Evolutionary conservation across 2,113 vertebrate genomes (phyloP), one percentile per base, ranked within the genome.

Genomic region (Eulemur macaco): DNA sequence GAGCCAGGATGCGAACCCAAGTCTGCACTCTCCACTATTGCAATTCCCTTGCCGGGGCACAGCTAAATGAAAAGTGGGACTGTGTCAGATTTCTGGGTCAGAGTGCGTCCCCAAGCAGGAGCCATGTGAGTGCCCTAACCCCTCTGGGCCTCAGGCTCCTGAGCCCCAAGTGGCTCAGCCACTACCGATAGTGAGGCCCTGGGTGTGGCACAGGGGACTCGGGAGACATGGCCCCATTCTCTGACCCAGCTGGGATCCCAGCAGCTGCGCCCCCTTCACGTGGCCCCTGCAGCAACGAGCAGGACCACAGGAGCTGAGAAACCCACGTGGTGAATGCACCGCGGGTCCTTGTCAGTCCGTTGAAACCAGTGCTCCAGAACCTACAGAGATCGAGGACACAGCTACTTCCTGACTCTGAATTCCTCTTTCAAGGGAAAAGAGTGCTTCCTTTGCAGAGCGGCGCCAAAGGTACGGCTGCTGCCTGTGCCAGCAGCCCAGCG

Each of bases 71-170:
- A 96, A 96, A 91, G 63, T 81, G 39, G 68, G 34, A 94, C 86
- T 93, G 34, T 71, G 89, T 86, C 96, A 93, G 82, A 93, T 89
- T 96, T 97, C 91, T 96, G 74, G 96, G 96, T 95, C 91, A 96
- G 34, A 60, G 84, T 18, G n/a, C 10, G 60, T 68, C 34, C 83
- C 93, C 37, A 90, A 78, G 76, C 8, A 3, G 68, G 37, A 95
- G 60, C 14, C 78, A 85, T 21, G 54, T 3, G 66, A 11, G 56
- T 3, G 8, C 29, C 73, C 54, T 68, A 47, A 90, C 29, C 13
- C 27, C 42, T 5, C 8, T 69, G 56, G 82, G n/a, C 52, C 82
- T 64, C 64, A 69, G 23, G 68, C 64, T 80, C 69, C 52, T 12
- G 42, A 9, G 25, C 29, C 37, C 87, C 56, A 39, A 73, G 77